phyloP scores from a whole-genome alignment of 2,888 invertebrate species.

The Trissonchulus latispiculum region DNA sequence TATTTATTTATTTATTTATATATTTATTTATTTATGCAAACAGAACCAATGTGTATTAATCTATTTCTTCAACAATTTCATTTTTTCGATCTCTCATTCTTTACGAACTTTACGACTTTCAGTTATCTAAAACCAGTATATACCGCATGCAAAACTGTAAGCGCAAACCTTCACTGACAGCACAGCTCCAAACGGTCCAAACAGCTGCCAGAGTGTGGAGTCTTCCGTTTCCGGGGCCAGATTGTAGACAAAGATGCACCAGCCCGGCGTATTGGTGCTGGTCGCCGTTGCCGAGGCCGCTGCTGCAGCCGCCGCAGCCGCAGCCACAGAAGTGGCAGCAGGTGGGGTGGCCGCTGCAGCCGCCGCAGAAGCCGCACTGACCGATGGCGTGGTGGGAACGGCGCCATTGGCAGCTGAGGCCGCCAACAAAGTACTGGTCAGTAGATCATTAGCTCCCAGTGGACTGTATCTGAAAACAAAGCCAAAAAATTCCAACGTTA shows the following conservation, averaged over 20 bases:
- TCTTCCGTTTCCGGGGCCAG: slow-evolving; percentile 83
- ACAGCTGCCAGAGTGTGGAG: slow-evolving; percentile 80
- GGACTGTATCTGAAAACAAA: slow-evolving; percentile 60
- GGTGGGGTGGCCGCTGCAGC: slow-evolving; percentile 1
- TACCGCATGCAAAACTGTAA: too few species aligned
- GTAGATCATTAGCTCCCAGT: slow-evolving; percentile 60
- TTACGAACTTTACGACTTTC: too few species aligned
- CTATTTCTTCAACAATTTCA: too few species aligned
- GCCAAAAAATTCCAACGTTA: too few species aligned
- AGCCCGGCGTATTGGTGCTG: slow-evolving; percentile 55
- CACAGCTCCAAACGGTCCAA: slow-evolving; percentile 93
- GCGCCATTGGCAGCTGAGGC: slow-evolving; percentile 13
- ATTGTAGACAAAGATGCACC: slow-evolving; percentile 87
- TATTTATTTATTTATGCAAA: too few species aligned
- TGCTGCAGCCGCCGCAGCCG: neutral
- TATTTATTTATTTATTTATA: too few species aligned
- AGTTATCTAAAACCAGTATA: too few species aligned
- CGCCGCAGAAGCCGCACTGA: too few species aligned
- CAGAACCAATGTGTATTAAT: too few species aligned
- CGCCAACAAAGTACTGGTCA: slow-evolving; percentile 49
- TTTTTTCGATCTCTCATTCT: too few species aligned
- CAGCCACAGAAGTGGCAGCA: too few species aligned
- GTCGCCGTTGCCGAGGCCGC: neutral
- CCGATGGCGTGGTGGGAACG: too few species aligned
- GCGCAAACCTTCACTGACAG: slow-evolving; percentile 77